phyloP scores from a whole-genome alignment of 2,113 vertebrate species.

The Coregonus clupeaformis region DNA sequence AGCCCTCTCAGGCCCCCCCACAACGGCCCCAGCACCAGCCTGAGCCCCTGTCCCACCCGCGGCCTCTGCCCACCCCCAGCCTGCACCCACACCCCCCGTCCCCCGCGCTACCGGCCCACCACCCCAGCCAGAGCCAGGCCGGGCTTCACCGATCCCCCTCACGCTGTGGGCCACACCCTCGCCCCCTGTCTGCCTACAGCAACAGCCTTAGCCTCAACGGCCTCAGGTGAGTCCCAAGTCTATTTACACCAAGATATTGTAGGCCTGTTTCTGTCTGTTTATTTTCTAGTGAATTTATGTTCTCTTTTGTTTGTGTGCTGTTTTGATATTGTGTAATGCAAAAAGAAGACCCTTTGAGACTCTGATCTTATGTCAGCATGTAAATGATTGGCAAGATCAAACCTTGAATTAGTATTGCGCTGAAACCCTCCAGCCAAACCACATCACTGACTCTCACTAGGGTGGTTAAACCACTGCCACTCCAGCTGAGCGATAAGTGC shows the following conservation, averaged over 20 bases:
- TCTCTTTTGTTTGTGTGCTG: neutral
- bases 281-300: neutral
- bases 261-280: neutral
- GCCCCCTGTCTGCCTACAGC: conserved; percentile 83
- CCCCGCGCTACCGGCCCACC: conserved; percentile 72
- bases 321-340: neutral
- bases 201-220: conserved; percentile 91
- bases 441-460: conserved; percentile 45
- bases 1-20: conserved; percentile 65
- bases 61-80: conserved; percentile 61
- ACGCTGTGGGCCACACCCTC: conserved; percentile 71
- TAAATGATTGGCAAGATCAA: conserved; percentile 41
- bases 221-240: conserved; percentile 79
- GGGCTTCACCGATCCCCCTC: conserved; percentile 77
- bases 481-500: conserved; percentile 25
- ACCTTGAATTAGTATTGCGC: conserved; percentile 41
- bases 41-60: conserved; percentile 55
- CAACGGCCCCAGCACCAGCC: conserved; percentile 65
- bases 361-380: conserved; percentile 44
- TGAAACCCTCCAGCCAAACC: conserved; percentile 36
- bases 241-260: neutral
- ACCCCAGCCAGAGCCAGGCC: conserved; percentile 68
- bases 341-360: conserved; percentile 3
- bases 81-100: conserved; percentile 72
- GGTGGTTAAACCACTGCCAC: conserved; percentile 24